These are phyloP conservation scores for Amphiprion percula DNA, from an alignment of 2,113 vertebrate genomes.

Conservation along the genomic window DNA sequence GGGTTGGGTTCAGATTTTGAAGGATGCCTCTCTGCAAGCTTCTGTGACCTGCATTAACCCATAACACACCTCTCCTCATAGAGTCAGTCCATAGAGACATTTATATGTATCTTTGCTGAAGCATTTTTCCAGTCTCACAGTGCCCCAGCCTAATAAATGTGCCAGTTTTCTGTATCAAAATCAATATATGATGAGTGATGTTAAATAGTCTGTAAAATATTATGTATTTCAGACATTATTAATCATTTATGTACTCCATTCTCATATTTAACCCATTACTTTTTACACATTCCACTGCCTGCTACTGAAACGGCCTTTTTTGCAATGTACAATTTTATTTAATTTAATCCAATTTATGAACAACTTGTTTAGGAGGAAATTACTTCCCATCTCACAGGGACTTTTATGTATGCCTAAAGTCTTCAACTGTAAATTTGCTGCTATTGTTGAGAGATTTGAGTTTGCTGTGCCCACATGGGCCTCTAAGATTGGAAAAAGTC, in stretches of 20 bases:
- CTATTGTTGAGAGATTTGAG: slow-evolving; percentile 33
- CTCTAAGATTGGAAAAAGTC: slow-evolving; percentile 17
- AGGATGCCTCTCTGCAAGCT: too few relatives aligned
- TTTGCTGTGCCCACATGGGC: slow-evolving; percentile 15
- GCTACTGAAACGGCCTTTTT: too few relatives aligned
- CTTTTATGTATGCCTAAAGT: not conserved
- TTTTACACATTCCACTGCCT: not conserved
- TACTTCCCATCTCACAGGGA: slow-evolving; percentile 13
- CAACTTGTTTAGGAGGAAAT: slow-evolving; percentile 15
- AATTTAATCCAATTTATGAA: slow-evolving; percentile 10
- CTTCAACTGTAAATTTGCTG: slow-evolving; percentile 9
- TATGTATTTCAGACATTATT: not conserved
- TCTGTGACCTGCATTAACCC: too few relatives aligned
- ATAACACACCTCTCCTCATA: too few relatives aligned
- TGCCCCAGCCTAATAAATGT: too few relatives aligned
- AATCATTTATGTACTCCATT: not conserved
- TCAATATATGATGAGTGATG: too few relatives aligned
- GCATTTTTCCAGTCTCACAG: not conserved
- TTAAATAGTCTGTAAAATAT: too few relatives aligned
- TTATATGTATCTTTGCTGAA: not conserved
- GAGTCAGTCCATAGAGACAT: not conserved
- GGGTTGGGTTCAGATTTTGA: too few relatives aligned
- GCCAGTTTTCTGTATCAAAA: too few relatives aligned
- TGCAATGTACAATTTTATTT: too few relatives aligned
- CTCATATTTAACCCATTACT: not conserved